Conservation (phyloP, 2,888 invertebrate species). For the Amphimallon solstitiale region DNA sequence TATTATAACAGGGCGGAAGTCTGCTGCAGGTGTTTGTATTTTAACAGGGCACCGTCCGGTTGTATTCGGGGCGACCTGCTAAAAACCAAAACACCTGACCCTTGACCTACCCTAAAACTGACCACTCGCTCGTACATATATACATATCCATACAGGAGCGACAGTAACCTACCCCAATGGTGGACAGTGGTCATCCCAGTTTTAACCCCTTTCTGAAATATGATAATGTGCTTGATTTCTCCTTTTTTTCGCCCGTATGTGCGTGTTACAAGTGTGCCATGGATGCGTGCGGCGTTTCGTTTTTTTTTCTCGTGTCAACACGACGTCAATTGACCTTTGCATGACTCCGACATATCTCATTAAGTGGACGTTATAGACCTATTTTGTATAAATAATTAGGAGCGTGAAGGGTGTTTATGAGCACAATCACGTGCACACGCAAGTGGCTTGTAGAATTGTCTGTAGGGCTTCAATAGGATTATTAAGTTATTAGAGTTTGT, state of each 20-base stretch:
- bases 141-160: background rate
- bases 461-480: too few relatives aligned
- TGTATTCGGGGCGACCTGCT: slow-evolving; percentile 5
- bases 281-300: slow-evolving; percentile 1
- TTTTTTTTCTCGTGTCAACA: background rate
- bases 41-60: background rate
- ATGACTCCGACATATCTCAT: slow-evolving; percentile 6
- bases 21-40: slow-evolving; percentile 5
- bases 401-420: background rate
- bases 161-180: slow-evolving; percentile 16
- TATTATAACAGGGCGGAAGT: slow-evolving; percentile 4
- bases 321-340: slow-evolving; percentile 14
- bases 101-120: slow-evolving; percentile 49
- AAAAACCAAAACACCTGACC: slow-evolving; percentile 46
- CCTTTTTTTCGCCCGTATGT: background rate
- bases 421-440: too few relatives aligned
- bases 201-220: slow-evolving; percentile 33
- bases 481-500: too few relatives aligned
- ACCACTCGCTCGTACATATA: slow-evolving; percentile 42
- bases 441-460: too few relatives aligned
- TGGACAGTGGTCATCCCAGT: slow-evolving; percentile 27
- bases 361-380: slow-evolving; percentile 8
- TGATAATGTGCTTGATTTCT: slow-evolving; percentile 27
- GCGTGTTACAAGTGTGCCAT: slow-evolving; percentile 17
- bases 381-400: slow-evolving; percentile 13